phyloP scores from a whole-genome alignment of 1,140 invertebrate genomes.

The Batillaria attramentaria region DNA sequence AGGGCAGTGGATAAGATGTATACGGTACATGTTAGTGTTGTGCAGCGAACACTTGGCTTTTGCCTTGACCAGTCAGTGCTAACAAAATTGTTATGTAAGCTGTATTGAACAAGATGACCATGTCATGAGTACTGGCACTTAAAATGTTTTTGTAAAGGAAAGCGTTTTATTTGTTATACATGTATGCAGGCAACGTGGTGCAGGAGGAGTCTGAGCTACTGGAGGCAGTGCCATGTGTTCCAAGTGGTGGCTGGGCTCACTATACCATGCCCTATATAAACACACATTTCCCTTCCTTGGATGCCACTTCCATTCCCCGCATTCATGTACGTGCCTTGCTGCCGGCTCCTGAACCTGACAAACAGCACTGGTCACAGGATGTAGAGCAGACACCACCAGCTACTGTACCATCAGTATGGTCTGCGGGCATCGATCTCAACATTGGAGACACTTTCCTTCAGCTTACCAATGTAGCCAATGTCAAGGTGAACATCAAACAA shows the following conservation, averaged over 20 bases:
- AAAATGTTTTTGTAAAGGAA: not conserved
- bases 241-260: constrained; percentile 54
- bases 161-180: constrained; percentile 8
- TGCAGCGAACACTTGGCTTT: not conserved
- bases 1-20: too few species aligned
- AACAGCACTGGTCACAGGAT: not conserved
- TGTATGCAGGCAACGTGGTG: constrained; percentile 54
- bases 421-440: not conserved
- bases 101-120: not conserved
- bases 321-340: constrained; percentile 51
- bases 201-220: constrained; percentile 69
- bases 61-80: not conserved
- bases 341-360: not conserved
- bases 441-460: constrained; percentile 74
- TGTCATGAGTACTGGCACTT: not conserved
- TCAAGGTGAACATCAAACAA: constrained; percentile 79
- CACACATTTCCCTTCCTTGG: constrained; percentile 47
- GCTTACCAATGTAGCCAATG: constrained; percentile 79
- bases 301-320: constrained; percentile 49
- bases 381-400: not conserved
- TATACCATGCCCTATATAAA: constrained; percentile 70
- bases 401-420: not conserved
- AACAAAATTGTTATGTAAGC: not conserved
- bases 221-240: constrained; percentile 60
- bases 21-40: not conserved